Evolutionary conservation across 2,888 invertebrate species (phyloP), one percentile per base, ranked within the genome.

Genomic region (Hanleya hanleyi): DNA sequence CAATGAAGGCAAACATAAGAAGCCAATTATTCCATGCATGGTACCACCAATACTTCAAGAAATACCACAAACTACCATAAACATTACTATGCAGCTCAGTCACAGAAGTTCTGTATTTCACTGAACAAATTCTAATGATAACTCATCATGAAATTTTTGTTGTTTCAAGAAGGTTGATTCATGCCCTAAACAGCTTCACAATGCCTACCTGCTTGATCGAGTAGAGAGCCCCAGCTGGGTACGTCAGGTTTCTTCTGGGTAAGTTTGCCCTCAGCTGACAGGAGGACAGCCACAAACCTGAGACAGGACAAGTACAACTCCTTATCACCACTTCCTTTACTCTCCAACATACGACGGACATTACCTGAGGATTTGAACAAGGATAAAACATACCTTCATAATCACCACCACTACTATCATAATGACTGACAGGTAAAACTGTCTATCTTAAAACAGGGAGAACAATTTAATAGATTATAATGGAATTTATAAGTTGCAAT

Each of bases 241-340:
- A n/a, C n/a, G n/a, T n/a, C n/a, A 4, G 22, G 29, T 22, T 15
- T 29, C 22, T 57, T 22, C 26, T 22, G 29, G 57, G 64, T 73
- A 7, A 81, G 76, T 70, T 79, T 83, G 1, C 82, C 83, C 70
- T 85, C 85, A 67, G 85, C 85, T 73, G 78, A 74, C 62, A 81
- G 84, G 22, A 84, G 69, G 5, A 81, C 74, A 41, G 83, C 81
- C 67, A 86, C 74, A 66, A 85, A 86, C 50, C 81, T 76, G 41
- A 86, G 69, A 77, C 84, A 83, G 6, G 73, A 57, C 6, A 77
- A 67, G 67, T 79, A 81, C 67, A 83, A 65, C 15, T 72, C 67
- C 50, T 75, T 68, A 12, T 71, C 76, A 32, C 76, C 76, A 71
- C 50, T 35, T 49, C 51, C 67, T 67, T 12, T 18, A n/a, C 7